phyloP scores from a whole-genome alignment of 2,888 invertebrate genomes.

The Eupelmus urozonus region DNA sequence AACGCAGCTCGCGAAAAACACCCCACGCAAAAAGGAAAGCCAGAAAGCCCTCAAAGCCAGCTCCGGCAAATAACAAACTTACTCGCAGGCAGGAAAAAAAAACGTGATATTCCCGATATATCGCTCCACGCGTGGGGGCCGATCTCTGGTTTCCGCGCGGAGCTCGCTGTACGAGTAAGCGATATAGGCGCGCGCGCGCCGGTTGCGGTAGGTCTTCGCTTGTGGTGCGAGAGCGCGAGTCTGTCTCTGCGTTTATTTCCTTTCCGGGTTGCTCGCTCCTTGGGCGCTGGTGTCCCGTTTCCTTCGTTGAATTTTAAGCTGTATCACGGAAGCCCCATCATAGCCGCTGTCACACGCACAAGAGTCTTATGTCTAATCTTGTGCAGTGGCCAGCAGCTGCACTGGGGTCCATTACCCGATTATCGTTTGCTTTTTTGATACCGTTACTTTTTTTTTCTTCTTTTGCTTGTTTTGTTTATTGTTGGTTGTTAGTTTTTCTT shows the following conservation, averaged over 20 bases:
- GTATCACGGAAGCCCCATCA: slow-evolving; percentile 84
- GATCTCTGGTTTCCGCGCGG: slow-evolving; percentile 58
- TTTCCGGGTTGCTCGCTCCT: slow-evolving; percentile 23
- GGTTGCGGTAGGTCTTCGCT: slow-evolving; percentile 53
- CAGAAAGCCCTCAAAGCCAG: neutral
- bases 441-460: neutral
- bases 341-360: slow-evolving; percentile 99
- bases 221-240: neutral
- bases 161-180: no score
- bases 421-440: neutral
- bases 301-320: slow-evolving; percentile 74
- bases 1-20: no score
- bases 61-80: neutral
- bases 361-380: slow-evolving; percentile 96
- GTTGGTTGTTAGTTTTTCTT: neutral
- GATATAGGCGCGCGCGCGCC: slow-evolving; percentile 25
- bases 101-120: neutral
- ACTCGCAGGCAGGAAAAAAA: neutral
- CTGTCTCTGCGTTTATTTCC: slow-evolving; percentile 37
- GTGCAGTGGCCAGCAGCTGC: slow-evolving; percentile 99
- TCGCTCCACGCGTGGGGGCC: neutral
- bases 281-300: slow-evolving; percentile 47
- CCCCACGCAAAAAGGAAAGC: neutral
- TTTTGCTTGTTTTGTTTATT: slow-evolving; percentile 22
- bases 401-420: slow-evolving; percentile 83